Conservation (phyloP, 2,113 vertebrate species). For the Onychostruthus taczanowskii region DNA sequence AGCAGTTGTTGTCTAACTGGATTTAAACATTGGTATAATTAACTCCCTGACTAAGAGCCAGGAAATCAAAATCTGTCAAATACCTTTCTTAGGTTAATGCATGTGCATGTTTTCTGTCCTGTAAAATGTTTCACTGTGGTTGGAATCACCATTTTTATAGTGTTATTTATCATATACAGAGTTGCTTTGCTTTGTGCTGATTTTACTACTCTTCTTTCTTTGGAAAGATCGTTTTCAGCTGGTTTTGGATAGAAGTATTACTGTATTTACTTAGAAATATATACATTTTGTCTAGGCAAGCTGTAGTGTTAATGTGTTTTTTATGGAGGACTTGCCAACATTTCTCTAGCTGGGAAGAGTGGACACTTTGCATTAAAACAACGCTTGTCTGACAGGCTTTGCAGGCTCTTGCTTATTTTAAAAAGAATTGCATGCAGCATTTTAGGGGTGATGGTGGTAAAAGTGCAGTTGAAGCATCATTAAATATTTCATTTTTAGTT, state of each 20-base stretch:
- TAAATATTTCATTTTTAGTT: not conserved
- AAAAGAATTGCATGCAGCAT: not conserved
- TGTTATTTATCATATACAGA: conserved; percentile 7
- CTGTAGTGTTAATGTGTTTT: not conserved
- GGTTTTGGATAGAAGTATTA: not conserved
- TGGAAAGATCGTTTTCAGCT: not conserved
- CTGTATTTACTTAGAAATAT: not conserved
- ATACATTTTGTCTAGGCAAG: not conserved
- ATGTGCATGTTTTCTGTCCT: conserved; percentile 23
- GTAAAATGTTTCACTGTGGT: not conserved
- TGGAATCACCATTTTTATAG: conserved; percentile 30
- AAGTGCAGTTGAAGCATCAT: not conserved
- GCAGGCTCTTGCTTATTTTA: not conserved
- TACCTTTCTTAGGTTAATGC: not conserved
- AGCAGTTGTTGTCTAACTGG: not conserved
- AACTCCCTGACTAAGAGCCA: conserved; percentile 31
- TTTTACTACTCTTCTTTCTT: conserved; percentile 20
- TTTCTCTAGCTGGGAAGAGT: not conserved
- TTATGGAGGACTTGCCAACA: not conserved
- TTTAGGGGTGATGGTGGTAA: not conserved
- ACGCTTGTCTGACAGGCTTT: not conserved
- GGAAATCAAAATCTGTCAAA: conserved; percentile 37
- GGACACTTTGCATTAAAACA: not conserved
- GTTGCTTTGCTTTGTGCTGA: conserved; percentile 21
- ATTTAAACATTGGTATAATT: conserved; percentile 30